Evolutionary conservation across 2,113 vertebrate genomes (phyloP), one percentile per base, ranked within the genome.

Genomic region (Psephotus haematonotus): DNA sequence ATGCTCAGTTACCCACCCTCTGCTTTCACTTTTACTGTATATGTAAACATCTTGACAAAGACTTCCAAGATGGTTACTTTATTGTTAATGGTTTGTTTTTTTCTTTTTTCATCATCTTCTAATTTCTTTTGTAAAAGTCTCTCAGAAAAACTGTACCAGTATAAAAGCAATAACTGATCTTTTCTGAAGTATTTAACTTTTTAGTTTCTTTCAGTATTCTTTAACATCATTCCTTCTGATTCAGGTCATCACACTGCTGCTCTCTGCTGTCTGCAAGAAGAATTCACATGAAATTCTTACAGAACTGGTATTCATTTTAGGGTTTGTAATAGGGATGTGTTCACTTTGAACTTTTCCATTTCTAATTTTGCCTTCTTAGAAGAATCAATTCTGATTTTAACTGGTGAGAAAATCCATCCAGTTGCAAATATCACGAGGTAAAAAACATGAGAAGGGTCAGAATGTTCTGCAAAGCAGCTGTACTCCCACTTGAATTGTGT

Each of bases 191-290:
- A 72, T 35, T 87, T 49, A 37, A 82, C 10, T 49, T 83, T 37
- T 39, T 55, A 9, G 70, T 63, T 69, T 82, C 35, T 82, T 87
- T 67, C 31, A 65, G 20, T 50, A 52, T 39, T 82, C 46, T 43
- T 87, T 68, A 65, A 49, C 4, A 76, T 12, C 13, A 60, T 11
- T 49, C 27, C 25, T 82, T 57, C 41, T n/a, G 41, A 69, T 49
- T 63, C 49, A 81, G 28, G 78, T 81, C 81, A 93, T 87, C 82
- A 68, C 93, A 86, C 86, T 96, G 91, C 96, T 96, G 93, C 92
- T 92, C 96, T 94, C 96, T 97, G 82, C 92, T 96, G 96, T 69
- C 62, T 53, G 13, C 15, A 59, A 82, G 68, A 79, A 68, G 82
- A 71, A 90, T 70, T 59, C 47, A 72, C 77, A 60, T 7, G 17